These are phyloP conservation scores for Diabrotica virgifera DNA, from an alignment of 1,140 invertebrate genomes.

Conservation along the genomic window DNA sequence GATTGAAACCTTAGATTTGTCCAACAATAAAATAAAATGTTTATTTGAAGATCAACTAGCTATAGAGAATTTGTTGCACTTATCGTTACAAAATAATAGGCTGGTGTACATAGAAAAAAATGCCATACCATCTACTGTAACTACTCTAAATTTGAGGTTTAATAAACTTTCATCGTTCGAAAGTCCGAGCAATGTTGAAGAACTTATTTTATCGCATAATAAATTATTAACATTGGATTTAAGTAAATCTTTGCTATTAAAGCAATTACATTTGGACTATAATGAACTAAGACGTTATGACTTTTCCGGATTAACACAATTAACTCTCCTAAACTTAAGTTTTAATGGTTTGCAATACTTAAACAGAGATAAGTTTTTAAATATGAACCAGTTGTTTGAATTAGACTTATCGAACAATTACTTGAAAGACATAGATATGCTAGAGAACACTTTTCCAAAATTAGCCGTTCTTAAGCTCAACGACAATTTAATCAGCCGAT, in stretches of 20 bases:
- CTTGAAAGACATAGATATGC: background rate
- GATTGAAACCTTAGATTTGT: background rate
- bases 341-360: background rate
- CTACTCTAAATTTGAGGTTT: background rate
- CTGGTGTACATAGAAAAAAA: background rate
- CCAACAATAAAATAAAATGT: constrained; percentile 2
- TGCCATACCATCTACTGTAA: background rate
- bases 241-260: background rate
- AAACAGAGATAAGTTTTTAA: background rate
- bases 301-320: background rate
- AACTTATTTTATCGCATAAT: background rate
- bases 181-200: background rate
- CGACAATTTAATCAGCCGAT: background rate
- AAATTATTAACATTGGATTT: background rate
- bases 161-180: background rate
- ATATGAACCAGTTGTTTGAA: background rate
- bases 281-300: background rate
- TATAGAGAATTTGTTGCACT: background rate
- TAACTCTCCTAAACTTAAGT: background rate
- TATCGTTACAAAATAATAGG: background rate
- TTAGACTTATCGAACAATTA: constrained; percentile 5
- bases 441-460: background rate
- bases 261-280: background rate
- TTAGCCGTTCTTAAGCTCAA: background rate
- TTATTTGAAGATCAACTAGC: background rate